Evolutionary conservation across 1,140 invertebrate species (phyloP).

Genomic region (Ceratina australensis): DNA sequence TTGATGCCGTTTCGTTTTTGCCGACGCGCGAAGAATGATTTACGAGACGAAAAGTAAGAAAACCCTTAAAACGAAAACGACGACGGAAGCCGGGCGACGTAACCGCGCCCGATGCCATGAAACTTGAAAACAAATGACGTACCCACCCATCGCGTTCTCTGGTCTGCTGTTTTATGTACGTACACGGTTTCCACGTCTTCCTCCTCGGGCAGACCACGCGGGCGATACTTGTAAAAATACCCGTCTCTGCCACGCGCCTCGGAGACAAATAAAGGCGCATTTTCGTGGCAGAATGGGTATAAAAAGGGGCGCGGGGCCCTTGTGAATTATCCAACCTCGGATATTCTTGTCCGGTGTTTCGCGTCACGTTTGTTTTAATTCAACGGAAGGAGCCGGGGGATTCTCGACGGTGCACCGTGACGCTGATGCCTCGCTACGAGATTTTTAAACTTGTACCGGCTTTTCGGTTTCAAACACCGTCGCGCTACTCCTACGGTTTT

Average conservation of each 20-base stretch:
- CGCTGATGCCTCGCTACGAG: background rate
- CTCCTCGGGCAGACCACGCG: too few relatives aligned
- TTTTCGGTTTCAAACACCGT: background rate
- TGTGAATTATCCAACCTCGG: background rate
- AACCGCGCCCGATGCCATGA: background rate
- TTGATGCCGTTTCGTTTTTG: background rate
- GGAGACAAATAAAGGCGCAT: slow-evolving; percentile 1
- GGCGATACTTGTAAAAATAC: slow-evolving; percentile 5
- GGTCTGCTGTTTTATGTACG: background rate
- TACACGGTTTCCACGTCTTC: background rate
- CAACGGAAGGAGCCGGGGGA: background rate
- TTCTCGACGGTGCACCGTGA: too few relatives aligned
- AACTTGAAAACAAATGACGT: slow-evolving; percentile 11
- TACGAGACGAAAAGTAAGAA: background rate
- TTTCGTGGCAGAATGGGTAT: background rate
- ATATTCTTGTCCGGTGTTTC: too few relatives aligned
- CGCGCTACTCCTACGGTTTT: background rate
- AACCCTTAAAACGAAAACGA: slow-evolving; percentile 21
- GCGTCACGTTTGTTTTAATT: background rate
- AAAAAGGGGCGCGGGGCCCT: background rate
- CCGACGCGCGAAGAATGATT: slow-evolving; percentile 15
- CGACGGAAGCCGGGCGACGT: background rate
- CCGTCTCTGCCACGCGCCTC: background rate
- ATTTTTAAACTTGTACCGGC: background rate
- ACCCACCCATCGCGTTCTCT: too few relatives aligned